These are phyloP conservation scores for Elymnias hypermnestra DNA, from an alignment of 1,140 invertebrate genomes.

Conservation along the genomic window DNA sequence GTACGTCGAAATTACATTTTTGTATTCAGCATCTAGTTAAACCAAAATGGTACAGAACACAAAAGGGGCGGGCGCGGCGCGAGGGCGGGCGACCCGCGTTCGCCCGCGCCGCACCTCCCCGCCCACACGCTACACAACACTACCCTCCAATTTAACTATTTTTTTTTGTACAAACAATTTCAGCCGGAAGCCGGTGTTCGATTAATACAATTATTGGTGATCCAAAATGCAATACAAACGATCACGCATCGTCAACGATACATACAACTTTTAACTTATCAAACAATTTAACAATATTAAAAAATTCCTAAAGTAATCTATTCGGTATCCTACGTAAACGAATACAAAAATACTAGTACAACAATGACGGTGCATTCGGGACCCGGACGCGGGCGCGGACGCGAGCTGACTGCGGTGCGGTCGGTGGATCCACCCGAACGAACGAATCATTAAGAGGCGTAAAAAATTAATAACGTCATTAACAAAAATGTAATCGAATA, in stretches of 20 bases:
- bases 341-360: constrained; percentile 60
- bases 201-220: constrained; percentile 62
- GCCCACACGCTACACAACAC: constrained; percentile 45
- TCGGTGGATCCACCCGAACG: constrained; percentile 31
- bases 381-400: constrained; percentile 9
- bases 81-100: background rate
- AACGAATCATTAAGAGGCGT: constrained; percentile 46
- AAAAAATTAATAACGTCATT: constrained; percentile 67
- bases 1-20: constrained; percentile 68
- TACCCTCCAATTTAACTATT: constrained; percentile 59
- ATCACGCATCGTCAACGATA: constrained; percentile 61
- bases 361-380: constrained; percentile 24
- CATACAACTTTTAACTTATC: constrained; percentile 72
- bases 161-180: constrained; percentile 70
- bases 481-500: constrained; percentile 71
- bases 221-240: constrained; percentile 61
- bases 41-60: constrained; percentile 58
- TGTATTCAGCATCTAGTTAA: constrained; percentile 67
- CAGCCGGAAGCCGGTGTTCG: constrained; percentile 66
- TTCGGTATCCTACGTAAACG: constrained; percentile 50
- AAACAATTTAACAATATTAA: constrained; percentile 75
- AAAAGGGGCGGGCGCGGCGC: constrained; percentile 35
- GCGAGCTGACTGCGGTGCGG: constrained; percentile 6
- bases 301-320: constrained; percentile 68
- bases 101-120: constrained; percentile 20